Evolutionary conservation across 1,140 invertebrate genomes (phyloP).

Genomic region (Pygmarrhopalites habei): DNA sequence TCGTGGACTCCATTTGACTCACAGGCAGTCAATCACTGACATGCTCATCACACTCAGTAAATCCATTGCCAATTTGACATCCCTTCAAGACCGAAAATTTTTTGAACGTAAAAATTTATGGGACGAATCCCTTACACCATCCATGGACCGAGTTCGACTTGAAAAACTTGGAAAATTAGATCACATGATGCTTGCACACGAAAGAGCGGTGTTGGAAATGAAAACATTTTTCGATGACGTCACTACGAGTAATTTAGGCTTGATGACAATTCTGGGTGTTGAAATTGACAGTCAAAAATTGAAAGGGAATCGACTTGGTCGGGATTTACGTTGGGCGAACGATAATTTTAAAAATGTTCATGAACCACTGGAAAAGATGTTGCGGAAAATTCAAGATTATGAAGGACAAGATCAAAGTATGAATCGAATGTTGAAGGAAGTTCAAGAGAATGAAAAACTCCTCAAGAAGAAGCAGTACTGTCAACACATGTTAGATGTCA

Average conservation of each 20-base stretch:
- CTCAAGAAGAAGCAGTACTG: background rate
- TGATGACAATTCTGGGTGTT: constrained; percentile 3
- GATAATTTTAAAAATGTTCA: constrained; percentile 10
- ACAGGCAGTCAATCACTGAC: constrained; percentile 2
- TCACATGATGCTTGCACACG: constrained; percentile 1
- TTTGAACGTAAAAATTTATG: background rate
- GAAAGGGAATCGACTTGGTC: background rate
- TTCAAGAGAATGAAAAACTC: background rate
- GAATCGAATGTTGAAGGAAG: background rate
- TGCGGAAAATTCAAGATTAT: background rate
- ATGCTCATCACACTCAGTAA: background rate
- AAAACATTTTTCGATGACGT: constrained; percentile 19
- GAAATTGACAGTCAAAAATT: constrained; percentile 6
- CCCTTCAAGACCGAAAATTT: background rate
- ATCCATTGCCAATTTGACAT: background rate
- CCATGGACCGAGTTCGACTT: background rate
- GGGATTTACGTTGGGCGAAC: background rate
- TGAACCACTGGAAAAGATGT: background rate
- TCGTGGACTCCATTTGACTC: constrained; percentile 9
- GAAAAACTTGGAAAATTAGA: background rate
- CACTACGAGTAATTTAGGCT: constrained; percentile 1
- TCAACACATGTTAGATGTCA: background rate
- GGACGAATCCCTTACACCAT: background rate
- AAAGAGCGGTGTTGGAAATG: constrained; percentile 6
- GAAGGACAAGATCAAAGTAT: background rate